Conservation (phyloP, 2,113 vertebrate species). For the Meriones unguiculatus region DNA sequence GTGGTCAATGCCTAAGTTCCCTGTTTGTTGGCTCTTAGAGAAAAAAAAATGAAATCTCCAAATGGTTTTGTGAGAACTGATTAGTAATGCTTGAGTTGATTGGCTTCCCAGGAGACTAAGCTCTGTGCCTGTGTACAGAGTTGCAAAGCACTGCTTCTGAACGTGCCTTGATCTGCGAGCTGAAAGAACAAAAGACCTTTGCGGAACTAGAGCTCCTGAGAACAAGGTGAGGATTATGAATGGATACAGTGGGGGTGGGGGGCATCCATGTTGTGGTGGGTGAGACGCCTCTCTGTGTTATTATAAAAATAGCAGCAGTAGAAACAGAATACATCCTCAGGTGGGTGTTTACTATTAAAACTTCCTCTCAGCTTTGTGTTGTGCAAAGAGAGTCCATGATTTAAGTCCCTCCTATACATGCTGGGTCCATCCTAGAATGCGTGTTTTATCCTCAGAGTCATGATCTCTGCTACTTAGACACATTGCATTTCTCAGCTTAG, state of each 20-base stretch:
- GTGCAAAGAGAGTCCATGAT: background rate
- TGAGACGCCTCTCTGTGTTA: background rate
- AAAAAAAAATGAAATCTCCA: slow-evolving; percentile 1
- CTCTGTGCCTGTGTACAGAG: background rate
- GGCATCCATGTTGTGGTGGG: background rate
- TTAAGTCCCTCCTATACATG: background rate
- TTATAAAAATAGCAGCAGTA: background rate
- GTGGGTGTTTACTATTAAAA: background rate
- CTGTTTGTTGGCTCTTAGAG: background rate
- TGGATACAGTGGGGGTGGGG: background rate
- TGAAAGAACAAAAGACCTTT: background rate
- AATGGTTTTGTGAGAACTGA: background rate
- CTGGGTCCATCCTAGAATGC: background rate
- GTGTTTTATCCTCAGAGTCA: background rate
- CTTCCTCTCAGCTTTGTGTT: background rate
- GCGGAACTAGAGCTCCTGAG: background rate
- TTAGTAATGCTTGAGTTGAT: slow-evolving; percentile 7
- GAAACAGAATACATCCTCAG: slow-evolving; percentile 1
- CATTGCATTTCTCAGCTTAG: background rate
- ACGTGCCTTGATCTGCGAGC: background rate
- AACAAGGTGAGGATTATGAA: background rate
- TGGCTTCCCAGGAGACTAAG: background rate
- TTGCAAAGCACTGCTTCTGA: background rate
- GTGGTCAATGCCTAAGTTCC: background rate
- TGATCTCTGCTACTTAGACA: background rate